These are phyloP conservation scores for Eilema griseolum DNA, from an alignment of 2,888 invertebrate genomes.

Conservation along the genomic window DNA sequence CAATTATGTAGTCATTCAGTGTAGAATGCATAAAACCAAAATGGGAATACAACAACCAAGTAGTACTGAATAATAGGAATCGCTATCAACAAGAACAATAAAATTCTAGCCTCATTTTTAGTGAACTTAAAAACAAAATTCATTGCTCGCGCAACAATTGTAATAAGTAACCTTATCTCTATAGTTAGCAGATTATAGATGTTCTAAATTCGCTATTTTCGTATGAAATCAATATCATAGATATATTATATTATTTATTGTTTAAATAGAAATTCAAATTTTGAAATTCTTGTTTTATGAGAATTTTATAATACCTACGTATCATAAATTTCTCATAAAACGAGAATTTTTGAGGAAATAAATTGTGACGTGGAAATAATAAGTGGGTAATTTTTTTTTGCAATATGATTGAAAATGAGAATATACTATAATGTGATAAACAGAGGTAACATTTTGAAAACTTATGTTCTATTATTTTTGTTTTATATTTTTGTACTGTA, in stretches of 20 bases:
- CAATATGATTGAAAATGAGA: not conserved
- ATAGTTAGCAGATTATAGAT: conserved; percentile 21
- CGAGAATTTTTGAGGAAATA: not conserved
- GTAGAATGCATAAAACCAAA: too few species aligned
- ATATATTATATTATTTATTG: not conserved
- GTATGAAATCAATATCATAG: conserved; percentile 13
- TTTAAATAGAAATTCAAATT: not conserved
- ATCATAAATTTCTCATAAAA: not conserved
- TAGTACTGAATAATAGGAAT: not conserved
- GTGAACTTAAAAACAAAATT: conserved; percentile 25
- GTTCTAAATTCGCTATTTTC: conserved; percentile 34
- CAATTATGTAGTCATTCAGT: too few species aligned
- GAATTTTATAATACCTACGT: too few species aligned
- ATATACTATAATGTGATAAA: not conserved
- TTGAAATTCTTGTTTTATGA: too few species aligned
- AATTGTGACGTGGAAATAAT: not conserved
- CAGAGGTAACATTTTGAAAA: conserved; percentile 38
- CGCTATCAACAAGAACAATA: not conserved
- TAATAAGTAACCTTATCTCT: conserved; percentile 19
- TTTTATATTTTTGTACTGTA: conserved; percentile 69
- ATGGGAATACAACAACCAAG: too few species aligned
- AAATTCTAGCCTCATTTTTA: conserved; percentile 28
- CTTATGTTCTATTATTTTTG: conserved; percentile 59
- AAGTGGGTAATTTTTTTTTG: not conserved
- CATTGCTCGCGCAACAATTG: conserved; percentile 41